Evolutionary conservation across 2,888 invertebrate species (phyloP).

Genomic region (Athetis lepigone): DNA sequence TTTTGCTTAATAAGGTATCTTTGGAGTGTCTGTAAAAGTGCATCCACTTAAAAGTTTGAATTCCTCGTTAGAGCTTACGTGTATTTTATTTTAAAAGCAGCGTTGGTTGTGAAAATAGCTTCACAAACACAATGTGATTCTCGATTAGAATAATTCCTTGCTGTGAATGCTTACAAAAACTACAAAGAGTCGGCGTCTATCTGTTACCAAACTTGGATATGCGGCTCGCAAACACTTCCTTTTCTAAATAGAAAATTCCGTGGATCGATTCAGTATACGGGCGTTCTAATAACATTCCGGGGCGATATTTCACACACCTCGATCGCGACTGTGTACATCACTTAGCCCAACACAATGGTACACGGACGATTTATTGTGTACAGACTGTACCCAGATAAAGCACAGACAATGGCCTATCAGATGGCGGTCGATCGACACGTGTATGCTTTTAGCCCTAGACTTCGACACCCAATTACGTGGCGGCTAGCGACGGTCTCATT

Average conservation of each 20-base stretch:
- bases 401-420: conserved; percentile 87
- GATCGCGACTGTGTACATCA: conserved; percentile 74
- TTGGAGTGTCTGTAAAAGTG: conserved; percentile 10
- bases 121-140: conserved; percentile 42
- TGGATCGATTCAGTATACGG: conserved; percentile 82
- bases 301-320: conserved; percentile 80
- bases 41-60: conserved; percentile 12
- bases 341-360: conserved; percentile 78
- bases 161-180: conserved; percentile 66
- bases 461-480: conserved; percentile 88
- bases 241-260: conserved; percentile 76
- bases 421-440: conserved; percentile 84
- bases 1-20: conserved; percentile 34
- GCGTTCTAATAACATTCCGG: conserved; percentile 87
- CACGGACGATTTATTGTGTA: conserved; percentile 88
- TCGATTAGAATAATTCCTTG: conserved; percentile 65
- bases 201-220: conserved; percentile 74
- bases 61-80: conserved; percentile 7
- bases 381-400: conserved; percentile 82
- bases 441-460: conserved; percentile 88
- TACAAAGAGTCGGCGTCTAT: conserved; percentile 59
- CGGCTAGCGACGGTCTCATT: conserved; percentile 79
- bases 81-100: conserved; percentile 32
- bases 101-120: background rate
- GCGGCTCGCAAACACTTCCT: conserved; percentile 70